Conservation (phyloP, 2,888 invertebrate genomes). For the Leptinotarsa peninsularis region DNA sequence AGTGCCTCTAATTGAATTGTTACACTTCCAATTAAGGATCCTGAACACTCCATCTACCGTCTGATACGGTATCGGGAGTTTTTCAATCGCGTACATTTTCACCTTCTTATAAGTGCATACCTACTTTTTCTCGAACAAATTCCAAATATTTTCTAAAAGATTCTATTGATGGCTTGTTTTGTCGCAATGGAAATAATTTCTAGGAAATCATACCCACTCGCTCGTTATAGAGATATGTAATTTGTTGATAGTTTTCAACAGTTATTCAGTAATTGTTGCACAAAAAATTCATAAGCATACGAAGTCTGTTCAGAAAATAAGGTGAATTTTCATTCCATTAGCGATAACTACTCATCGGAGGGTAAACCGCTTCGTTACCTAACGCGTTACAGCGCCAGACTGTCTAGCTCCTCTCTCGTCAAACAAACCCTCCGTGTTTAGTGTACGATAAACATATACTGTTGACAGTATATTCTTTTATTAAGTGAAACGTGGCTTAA, state of each 20-base stretch:
- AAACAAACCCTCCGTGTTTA: no score
- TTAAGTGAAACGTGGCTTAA: no score
- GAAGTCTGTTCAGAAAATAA: no score
- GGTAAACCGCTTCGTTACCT: no score
- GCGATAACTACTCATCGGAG: no score
- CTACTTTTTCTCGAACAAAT: slow-evolving; percentile 30
- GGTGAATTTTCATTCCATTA: no score
- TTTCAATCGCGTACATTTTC: slow-evolving; percentile 23
- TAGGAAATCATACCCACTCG: neutral
- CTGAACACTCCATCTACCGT: slow-evolving; percentile 39
- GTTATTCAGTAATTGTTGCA: neutral
- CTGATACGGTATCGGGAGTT: slow-evolving; percentile 37
- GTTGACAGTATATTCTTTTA: no score
- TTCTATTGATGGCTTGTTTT: slow-evolving; percentile 25
- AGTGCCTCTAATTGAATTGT: slow-evolving; percentile 42
- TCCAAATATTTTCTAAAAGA: slow-evolving; percentile 32
- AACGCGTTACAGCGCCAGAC: no score
- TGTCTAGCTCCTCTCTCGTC: no score
- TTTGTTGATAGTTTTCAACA: neutral
- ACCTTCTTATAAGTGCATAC: slow-evolving; percentile 20
- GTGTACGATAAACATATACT: no score
- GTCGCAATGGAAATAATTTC: slow-evolving; percentile 9
- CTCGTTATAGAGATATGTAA: neutral
- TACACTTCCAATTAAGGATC: slow-evolving; percentile 46
- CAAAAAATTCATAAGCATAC: no score